Percentiles rank a stretch among this genome's conserved stretches.
Evolutionary conservation across 2,888 invertebrate species (phyloP).

Genomic region (Ectemnius continuus): DNA sequence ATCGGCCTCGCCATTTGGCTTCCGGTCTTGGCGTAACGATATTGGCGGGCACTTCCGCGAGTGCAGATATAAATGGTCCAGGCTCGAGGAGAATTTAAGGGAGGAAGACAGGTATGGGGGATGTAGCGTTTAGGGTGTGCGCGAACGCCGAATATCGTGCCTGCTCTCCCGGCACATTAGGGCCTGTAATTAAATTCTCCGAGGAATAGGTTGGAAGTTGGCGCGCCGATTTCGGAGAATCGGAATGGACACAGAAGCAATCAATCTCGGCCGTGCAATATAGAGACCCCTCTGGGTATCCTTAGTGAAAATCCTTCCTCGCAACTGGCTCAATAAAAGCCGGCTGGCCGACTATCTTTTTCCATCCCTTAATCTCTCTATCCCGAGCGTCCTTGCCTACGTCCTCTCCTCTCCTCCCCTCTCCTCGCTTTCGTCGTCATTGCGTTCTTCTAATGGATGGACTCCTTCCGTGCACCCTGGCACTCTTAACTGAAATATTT

Average conservation of each 20-base stretch:
- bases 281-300: not conserved
- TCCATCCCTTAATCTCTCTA: conserved; percentile 13
- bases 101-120: conserved; percentile 12
- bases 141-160: too few relatives aligned
- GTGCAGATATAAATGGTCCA: too few relatives aligned
- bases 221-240: conserved; percentile 46
- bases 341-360: conserved; percentile 12
- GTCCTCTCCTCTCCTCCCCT: not conserved
- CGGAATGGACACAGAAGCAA: conserved; percentile 25
- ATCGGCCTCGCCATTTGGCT: conserved; percentile 15
- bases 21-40: too few relatives aligned
- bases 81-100: too few relatives aligned
- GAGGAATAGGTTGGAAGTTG: conserved; percentile 32
- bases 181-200: conserved; percentile 57
- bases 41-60: too few relatives aligned
- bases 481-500: conserved; percentile 42
- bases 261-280: conserved; percentile 46
- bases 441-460: conserved; percentile 31
- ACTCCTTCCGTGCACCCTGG: conserved; percentile 19
- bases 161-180: not conserved
- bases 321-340: too few relatives aligned
- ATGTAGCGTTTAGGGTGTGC: conserved; percentile 24
- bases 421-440: conserved; percentile 1
- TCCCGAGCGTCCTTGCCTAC: conserved; percentile 2
- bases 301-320: too few relatives aligned